A percentile compares a stretch with the other conserved stretches of the same genome.
Evolutionary conservation across 2,113 vertebrate species (phyloP).

Genomic region (Thymallus thymallus): DNA sequence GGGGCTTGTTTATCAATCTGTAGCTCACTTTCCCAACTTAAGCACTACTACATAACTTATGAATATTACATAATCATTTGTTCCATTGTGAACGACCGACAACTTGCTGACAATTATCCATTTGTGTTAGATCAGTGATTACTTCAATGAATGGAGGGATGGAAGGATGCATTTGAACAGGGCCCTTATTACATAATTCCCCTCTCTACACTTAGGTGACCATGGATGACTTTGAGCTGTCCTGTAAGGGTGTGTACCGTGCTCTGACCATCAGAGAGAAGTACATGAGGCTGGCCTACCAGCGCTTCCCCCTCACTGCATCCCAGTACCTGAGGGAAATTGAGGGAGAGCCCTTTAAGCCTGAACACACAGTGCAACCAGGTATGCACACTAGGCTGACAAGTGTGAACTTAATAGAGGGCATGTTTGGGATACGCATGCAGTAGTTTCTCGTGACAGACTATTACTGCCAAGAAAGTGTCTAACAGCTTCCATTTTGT

Average conservation of each 20-base stretch:
- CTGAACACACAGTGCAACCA: conserved; percentile 75
- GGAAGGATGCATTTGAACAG: too few species aligned
- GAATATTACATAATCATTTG: too few species aligned
- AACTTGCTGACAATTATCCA: too few species aligned
- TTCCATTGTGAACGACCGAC: too few species aligned
- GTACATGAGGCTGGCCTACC: conserved; percentile 85
- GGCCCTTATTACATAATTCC: too few species aligned
- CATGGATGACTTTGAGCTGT: conserved; percentile 89
- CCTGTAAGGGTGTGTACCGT: conserved; percentile 86
- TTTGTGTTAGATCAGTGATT: too few species aligned
- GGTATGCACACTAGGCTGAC: conserved; percentile 66
- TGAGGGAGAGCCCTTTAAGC: conserved; percentile 77
- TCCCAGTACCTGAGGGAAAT: conserved; percentile 81
- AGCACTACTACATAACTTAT: too few species aligned
- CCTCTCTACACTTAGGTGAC: conserved; percentile 79
- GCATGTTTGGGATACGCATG: neutral
- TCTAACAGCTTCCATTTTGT: neutral
- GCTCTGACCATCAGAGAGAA: conserved; percentile 91
- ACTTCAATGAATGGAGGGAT: too few species aligned
- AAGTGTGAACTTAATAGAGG: neutral
- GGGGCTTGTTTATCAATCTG: too few species aligned
- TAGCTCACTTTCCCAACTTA: too few species aligned
- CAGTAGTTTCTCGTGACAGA: neutral
- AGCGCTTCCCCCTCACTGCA: conserved; percentile 84
- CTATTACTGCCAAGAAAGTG: neutral